Base-by-base conservation (phyloP, 1,140 invertebrate genomes). In the Nomia melanderi region DNA sequence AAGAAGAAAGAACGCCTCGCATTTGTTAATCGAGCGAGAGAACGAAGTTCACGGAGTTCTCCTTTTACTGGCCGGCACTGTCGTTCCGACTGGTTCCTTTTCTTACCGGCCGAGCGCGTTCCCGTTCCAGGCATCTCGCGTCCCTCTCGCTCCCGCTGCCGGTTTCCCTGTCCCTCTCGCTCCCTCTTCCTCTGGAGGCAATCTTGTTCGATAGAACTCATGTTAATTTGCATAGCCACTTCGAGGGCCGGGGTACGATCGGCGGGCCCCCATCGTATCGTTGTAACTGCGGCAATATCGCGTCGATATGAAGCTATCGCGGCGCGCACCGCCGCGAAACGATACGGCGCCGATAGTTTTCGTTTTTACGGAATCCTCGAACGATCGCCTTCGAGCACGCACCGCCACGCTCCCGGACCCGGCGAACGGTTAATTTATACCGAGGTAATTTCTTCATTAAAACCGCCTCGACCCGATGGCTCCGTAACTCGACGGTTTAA, bases 151-250 rank as follows among this genome's bases (percentile, higher is more conserved):
- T 72, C 44, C 17, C 11, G 50, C 11, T 57, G 39, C 62, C 70
- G 47, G 8, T 12, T 11, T 56, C 71, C 1, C 50, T 20, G 36
- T 53, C 44, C 27, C 36, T 41, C 59, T 20, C 27, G 29, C 36
- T 53, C 59, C 27, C 29, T 54, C 54, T 29, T 53, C 67, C 67
- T 65, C 71, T 69, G 44, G 36, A 29, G 77, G 82, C 77, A 83
- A 83, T 79, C 81, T 83, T 71, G 81, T 73, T 78, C 80, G 80
- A 82, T 82, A 83, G 82, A 82, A 82, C 80, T 56, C 54, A 50
- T 67, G 80, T 83, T 83, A 83, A 83, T 83, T 83, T 83, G 82
- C 82, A 83, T 83, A 83, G 82, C 81, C 76, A 83, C 81, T 82
- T 83, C 71, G 82, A 75, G 81, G 65, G 65, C 81, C 65, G 66